Evolutionary conservation across 2,797 vertebrate species (phyloP), one percentile per base, ranked within the genome.

Genomic region (Arrhamphus sclerolepis): DNA sequence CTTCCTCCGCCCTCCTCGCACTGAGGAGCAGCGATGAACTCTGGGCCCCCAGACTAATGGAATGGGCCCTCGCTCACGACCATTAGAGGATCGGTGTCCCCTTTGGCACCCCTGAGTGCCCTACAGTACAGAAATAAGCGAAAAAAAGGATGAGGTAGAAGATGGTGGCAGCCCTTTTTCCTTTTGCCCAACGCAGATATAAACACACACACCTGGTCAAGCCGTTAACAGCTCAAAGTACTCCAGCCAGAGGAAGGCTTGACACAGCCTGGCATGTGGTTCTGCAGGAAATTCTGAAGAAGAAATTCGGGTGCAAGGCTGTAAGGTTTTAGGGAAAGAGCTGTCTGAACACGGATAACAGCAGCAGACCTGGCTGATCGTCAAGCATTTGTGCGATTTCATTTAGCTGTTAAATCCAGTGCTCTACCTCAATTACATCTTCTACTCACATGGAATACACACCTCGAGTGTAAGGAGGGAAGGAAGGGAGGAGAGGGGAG

Each of bases 11-110:
- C 84, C 78, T 89, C 75, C 72, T 70, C 56, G 48, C 34, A 26
- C 58, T 20, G 83, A 73, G 77, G 62, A 80, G 75, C 77, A 59
- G 67, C 34, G 18, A 64, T 88, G 87, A 89, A 90, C 89, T 78
- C 84, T 75, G 78, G 81, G 81, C 84, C 82, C 85, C 83, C 81
- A 75, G 83, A 86, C 83, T 91, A 90, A 91, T 91, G 88, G 89
- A 91, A 91, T 89, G 89, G 89, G 85, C 85, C 87, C 82, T 87
- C 56, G 71, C 79, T 84, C 74, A 62, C 80, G 78, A 87, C 87
- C 89, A 92, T 91, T 91, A 92, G 85, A 86, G 87, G 82, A 90
- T 86, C 87, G 88, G 80, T 82, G 80, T 89, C 80, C 83, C 83
- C 84, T 78, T 72, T 39, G 20, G 49, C 64, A 66, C 79, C 80